phyloP scores from a whole-genome alignment of 2,113 vertebrate species.

The Procavia capensis region DNA sequence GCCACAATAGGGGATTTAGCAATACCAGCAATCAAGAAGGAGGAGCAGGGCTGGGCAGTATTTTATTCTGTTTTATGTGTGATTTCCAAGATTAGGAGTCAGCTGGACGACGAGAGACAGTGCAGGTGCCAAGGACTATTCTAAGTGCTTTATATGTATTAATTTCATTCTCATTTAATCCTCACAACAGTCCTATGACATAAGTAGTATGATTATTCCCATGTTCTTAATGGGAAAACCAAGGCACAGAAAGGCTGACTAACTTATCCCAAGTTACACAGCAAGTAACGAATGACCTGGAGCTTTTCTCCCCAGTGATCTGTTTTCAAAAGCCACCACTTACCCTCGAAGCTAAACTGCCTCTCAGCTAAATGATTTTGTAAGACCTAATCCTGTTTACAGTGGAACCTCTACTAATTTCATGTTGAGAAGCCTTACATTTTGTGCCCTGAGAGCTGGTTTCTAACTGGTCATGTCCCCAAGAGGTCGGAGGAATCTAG shows the following conservation, averaged over 20 bases:
- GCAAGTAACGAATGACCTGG: neutral
- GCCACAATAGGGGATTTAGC: neutral
- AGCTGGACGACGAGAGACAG: neutral
- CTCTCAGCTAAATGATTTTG: neutral
- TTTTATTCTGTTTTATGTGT: neutral
- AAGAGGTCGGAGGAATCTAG: neutral
- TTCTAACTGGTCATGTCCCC: neutral
- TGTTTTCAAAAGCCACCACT: neutral
- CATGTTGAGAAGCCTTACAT: neutral
- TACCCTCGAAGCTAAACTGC: neutral
- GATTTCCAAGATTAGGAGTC: neutral
- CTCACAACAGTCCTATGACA: no score
- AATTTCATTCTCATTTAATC: neutral
- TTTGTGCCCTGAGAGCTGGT: neutral
- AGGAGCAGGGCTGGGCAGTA: neutral
- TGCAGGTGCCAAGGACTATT: neutral
- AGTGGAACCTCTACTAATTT: neutral
- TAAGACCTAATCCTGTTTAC: neutral
- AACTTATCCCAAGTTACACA: neutral
- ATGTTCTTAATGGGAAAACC: neutral
- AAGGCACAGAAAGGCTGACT: neutral
- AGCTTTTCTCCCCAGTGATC: neutral
- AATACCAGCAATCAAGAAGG: neutral
- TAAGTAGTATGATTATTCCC: neutral
- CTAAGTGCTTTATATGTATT: accelerated